Base-by-base conservation (phyloP, 2,797 vertebrate genomes). In the Acrossocheilus wenchowensis region DNA sequence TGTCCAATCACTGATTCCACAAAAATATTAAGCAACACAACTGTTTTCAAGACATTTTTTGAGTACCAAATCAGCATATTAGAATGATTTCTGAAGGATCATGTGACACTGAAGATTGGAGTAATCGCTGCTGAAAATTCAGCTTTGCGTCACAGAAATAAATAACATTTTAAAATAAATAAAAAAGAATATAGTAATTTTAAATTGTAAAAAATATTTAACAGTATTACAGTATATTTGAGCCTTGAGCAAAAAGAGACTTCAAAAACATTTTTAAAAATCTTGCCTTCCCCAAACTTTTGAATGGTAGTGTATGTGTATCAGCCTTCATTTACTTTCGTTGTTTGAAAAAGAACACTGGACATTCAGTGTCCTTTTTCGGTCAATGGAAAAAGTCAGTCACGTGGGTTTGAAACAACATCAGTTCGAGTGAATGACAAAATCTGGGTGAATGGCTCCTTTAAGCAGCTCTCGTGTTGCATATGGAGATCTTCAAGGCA, bases 401-500 rank as follows among this genome's bases (percentile, higher is more conserved):
- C 6, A 73, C 57, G 6, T 21, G 14, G 43, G 34, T 60, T 39
- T 60, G 21, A 78, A 57, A 57, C 75, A 17, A 83, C 57, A 74
- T 48, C 2, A 48, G 41, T 2, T 1, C 0, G 14, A 52, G 45
- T 64, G 5, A 84, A 66, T 66, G 5, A 21, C 60, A 68, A n/a
- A 11, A 64, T 50, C 12, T 17, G 34, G 23, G 14, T 66, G n/a
- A 68, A 83, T 23, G 45, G 5, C 14, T 43, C 45, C 23, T 26
- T 39, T 41, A 69, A 43, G 14, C 48, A 82, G 60, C 48, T 75
- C 54, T 81, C 30, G 10, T 10, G 23, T 60, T 81, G 52, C 43
- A 82, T 57, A 74, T 36, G 78, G 64, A 34, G 57, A 66, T 71
- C 36, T 79, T 36, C 36, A 62, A 64, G 41, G 64, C 50, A 50